These are phyloP conservation scores for Hippocampus zosterae DNA, from an alignment of 2,113 vertebrate genomes.

Conservation along the genomic window DNA sequence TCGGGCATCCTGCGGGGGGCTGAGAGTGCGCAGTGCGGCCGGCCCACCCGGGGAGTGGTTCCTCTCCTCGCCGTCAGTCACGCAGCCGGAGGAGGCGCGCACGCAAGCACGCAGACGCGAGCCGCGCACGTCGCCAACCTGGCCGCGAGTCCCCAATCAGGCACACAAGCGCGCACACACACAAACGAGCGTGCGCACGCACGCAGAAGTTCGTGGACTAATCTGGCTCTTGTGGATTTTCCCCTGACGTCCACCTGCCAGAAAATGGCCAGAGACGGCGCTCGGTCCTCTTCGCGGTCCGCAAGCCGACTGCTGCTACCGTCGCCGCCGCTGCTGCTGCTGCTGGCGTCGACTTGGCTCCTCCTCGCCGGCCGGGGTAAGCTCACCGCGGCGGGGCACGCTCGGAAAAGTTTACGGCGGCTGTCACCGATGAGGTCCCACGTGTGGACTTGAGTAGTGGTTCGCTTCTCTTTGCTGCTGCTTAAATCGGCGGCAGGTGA, in stretches of 20 bases:
- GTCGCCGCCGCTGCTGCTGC: neutral
- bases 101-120: neutral
- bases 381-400: neutral
- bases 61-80: slow-evolving; percentile 18
- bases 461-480: neutral
- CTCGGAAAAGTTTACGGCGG: slow-evolving; percentile 35
- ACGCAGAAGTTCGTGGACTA: neutral
- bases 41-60: slow-evolving; percentile 35
- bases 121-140: slow-evolving; percentile 33
- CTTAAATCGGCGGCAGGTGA: slow-evolving; percentile 59
- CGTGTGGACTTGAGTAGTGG: neutral
- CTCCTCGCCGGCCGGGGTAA: slow-evolving; percentile 8
- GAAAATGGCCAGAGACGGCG: neutral
- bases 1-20: neutral
- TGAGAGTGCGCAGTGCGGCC: slow-evolving; percentile 32
- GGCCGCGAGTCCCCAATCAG: slow-evolving; percentile 1
- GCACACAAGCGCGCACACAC: too few relatives aligned
- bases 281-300: neutral
- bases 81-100: neutral
- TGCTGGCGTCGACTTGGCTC: neutral
- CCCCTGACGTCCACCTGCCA: neutral
- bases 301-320: neutral
- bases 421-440: neutral
- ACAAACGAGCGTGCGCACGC: too few relatives aligned
- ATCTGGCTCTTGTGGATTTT: slow-evolving; percentile 4